Evolutionary conservation across 2,113 vertebrate genomes (phyloP), one percentile per base, ranked within the genome.

Genomic region (Anhinga anhinga): DNA sequence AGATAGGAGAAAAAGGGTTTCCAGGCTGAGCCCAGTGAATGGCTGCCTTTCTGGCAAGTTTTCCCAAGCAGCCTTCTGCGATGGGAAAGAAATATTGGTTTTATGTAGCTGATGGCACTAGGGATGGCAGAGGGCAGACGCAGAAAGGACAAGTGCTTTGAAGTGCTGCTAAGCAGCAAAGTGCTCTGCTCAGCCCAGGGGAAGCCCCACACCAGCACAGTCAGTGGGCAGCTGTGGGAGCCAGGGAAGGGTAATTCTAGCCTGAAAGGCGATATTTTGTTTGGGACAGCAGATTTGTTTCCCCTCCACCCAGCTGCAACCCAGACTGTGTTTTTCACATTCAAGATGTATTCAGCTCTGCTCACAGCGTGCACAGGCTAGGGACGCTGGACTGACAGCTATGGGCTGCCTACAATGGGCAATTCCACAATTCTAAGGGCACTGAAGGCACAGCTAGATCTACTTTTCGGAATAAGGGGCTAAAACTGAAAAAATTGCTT

Each of bases 171-270:
- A 19, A 36, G 40, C 17, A 73, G 47, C 69, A 23, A 11, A 50
- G 20, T 4, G 15, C 50, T 74, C 66, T 25, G 36, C 70, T 61
- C 56, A 67, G 47, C 34, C 20, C 52, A 38, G 55, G 27, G 36
- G 13, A 74, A 79, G 59, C 11, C 53, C 61, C 29, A 8, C 21
- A n/a, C 10, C 81, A 53, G 78, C 0, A 0, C 53, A 36, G 71
- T 4, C 71, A 45, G 22, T 11, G 38, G 30, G 63, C 58, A 67
- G 29, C 61, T 0, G 0, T 1, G 6, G 50, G 56, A 49, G 21
- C 55, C 73, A n/a, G n/a, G 6, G 29, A 34, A 65, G 59, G 91
- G 52, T 62, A 42, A 65, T 56, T 65, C 40, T 34, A 65, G 32
- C 44, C 55, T 45, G 26, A 72, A n/a, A 62, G 42, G n/a, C 36